phyloP scores from a whole-genome alignment of 2,888 invertebrate species.

The Hypena proboscidalis region DNA sequence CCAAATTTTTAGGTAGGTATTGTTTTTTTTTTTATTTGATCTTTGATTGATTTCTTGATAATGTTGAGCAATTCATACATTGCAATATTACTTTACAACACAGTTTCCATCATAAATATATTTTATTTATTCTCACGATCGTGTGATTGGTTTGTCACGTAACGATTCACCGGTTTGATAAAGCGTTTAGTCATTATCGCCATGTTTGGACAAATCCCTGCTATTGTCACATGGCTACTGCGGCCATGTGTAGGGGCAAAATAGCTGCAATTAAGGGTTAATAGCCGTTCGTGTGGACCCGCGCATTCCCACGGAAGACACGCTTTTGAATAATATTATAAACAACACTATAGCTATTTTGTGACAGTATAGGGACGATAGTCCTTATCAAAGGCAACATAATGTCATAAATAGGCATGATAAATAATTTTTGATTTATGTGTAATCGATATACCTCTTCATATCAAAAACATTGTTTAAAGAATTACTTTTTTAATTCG shows the following conservation, averaged over 20 bases:
- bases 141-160: conserved; percentile 49
- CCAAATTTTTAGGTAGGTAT: too few species aligned
- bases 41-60: too few species aligned
- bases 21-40: too few species aligned
- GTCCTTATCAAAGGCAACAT: too few species aligned
- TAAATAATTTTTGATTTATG: too few species aligned
- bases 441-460: too few species aligned
- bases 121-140: conserved; percentile 49
- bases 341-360: not conserved
- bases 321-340: conserved; percentile 9
- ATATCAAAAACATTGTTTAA: too few species aligned
- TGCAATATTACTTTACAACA: not conserved
- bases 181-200: conserved; percentile 59
- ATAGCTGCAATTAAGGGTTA: conserved; percentile 62
- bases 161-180: conserved; percentile 65
- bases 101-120: not conserved
- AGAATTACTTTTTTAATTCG: too few species aligned
- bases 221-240: conserved; percentile 38
- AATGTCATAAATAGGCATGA: too few species aligned
- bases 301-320: conserved; percentile 62
- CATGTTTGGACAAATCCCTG: conserved; percentile 46
- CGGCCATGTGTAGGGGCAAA: conserved; percentile 36
- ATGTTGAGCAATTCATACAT: too few species aligned
- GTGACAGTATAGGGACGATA: too few species aligned
- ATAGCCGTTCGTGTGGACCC: conserved; percentile 48